Evolutionary conservation across 2,113 vertebrate genomes (phyloP).

Genomic region (Spilogale gracilis): DNA sequence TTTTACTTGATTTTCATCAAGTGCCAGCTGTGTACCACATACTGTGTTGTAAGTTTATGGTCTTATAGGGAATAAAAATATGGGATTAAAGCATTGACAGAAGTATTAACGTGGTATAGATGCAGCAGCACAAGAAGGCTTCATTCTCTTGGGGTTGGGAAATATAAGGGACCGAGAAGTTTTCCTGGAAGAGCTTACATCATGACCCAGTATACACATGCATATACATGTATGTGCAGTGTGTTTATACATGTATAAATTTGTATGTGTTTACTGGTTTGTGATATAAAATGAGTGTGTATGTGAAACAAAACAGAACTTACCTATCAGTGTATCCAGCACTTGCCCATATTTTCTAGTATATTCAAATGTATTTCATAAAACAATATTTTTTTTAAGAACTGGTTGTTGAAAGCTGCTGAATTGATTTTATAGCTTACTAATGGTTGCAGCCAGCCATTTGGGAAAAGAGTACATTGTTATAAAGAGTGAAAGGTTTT

Average conservation of each 20-base stretch:
- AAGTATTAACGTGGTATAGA: neutral
- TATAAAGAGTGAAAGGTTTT: constrained; percentile 6
- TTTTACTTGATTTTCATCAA: neutral
- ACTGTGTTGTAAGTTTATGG: neutral
- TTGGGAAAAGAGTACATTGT: neutral
- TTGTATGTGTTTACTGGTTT: constrained; percentile 21
- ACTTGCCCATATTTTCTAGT: neutral
- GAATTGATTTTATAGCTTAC: neutral
- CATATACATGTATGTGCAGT: neutral
- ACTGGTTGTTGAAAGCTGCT: neutral
- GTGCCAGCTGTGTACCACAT: neutral
- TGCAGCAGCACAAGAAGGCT: neutral
- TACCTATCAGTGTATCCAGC: neutral
- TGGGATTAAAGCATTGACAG: neutral
- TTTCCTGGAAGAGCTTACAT: constrained; percentile 31
- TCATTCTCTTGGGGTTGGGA: neutral
- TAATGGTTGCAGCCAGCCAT: neutral
- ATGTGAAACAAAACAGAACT: constrained; percentile 27
- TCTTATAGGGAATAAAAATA: neutral
- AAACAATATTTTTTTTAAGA: neutral
- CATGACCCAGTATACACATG: neutral
- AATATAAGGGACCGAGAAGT: neutral
- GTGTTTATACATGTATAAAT: constrained; percentile 11
- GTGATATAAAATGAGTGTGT: neutral
- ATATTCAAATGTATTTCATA: constrained; percentile 33